Evolutionary conservation across 2,113 vertebrate genomes (phyloP).

Genomic region (Zosterops borbonicus): DNA sequence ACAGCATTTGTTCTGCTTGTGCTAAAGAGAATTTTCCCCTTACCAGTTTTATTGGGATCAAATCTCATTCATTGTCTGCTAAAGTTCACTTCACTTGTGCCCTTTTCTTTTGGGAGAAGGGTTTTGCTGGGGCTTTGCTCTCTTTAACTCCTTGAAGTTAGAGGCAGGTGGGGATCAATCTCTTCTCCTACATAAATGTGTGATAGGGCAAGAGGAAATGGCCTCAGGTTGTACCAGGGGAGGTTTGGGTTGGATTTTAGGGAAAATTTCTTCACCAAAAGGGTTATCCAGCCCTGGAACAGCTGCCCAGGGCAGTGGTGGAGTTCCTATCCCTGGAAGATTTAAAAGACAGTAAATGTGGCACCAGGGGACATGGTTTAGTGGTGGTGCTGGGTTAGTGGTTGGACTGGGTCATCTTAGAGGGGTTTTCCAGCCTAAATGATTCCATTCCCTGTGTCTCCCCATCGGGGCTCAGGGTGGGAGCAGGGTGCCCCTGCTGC

Average conservation of each 20-base stretch:
- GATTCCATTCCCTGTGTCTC: background rate
- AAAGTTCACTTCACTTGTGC: rapidly evolving
- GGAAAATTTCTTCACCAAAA: background rate
- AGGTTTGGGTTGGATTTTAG: background rate
- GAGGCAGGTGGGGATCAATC: background rate
- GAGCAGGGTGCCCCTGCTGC: background rate
- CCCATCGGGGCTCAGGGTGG: background rate
- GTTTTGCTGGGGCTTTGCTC: background rate
- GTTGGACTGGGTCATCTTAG: background rate
- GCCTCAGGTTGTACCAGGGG: background rate
- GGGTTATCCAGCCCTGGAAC: background rate
- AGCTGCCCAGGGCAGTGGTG: background rate
- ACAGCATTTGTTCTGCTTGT: rapidly evolving
- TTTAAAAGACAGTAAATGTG: background rate
- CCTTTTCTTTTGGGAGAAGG: background rate
- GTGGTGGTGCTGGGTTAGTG: background rate
- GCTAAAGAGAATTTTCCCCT: background rate
- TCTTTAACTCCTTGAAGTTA: background rate
- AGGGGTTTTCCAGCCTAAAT: background rate
- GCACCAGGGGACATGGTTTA: background rate
- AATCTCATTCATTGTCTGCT: background rate
- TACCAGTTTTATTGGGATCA: background rate
- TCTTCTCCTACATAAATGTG: background rate
- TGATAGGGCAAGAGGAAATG: background rate
- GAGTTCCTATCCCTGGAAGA: background rate